These are phyloP conservation scores for Chesias legatella DNA, from an alignment of 2,888 invertebrate species.

Conservation along the genomic window DNA sequence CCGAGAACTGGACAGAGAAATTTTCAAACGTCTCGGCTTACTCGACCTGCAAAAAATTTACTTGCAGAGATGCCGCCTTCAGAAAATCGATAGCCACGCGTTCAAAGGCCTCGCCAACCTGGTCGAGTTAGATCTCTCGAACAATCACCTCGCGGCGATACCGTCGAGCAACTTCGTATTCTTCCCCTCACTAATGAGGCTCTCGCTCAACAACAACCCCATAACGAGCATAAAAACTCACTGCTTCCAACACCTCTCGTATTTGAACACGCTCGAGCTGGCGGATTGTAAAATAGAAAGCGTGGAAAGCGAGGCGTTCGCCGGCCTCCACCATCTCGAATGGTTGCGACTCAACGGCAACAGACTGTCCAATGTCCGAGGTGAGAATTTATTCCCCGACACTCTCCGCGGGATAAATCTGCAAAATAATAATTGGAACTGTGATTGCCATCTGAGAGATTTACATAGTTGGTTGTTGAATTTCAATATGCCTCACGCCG, in stretches of 20 bases:
- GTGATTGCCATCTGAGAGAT: slow-evolving; percentile 90
- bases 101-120: slow-evolving; percentile 92
- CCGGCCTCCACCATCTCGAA: slow-evolving; percentile 89
- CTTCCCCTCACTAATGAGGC: slow-evolving; percentile 90
- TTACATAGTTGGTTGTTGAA: slow-evolving; percentile 88
- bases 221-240: slow-evolving; percentile 85
- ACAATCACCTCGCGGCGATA: slow-evolving; percentile 88
- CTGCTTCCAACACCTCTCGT: slow-evolving; percentile 87
- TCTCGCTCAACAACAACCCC: slow-evolving; percentile 90
- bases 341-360: slow-evolving; percentile 93
- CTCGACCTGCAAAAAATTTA: slow-evolving; percentile 94
- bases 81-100: slow-evolving; percentile 88
- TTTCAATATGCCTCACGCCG: slow-evolving; percentile 87
- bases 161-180: slow-evolving; percentile 90
- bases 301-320: slow-evolving; percentile 90
- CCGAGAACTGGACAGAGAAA: slow-evolving; percentile 87
- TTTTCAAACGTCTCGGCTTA: slow-evolving; percentile 88
- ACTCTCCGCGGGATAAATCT: slow-evolving; percentile 89
- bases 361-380: slow-evolving; percentile 86
- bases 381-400: slow-evolving; percentile 86
- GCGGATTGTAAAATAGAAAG: slow-evolving; percentile 88
- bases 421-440: slow-evolving; percentile 93
- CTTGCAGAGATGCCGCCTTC: slow-evolving; percentile 88
- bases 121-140: slow-evolving; percentile 92
- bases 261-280: slow-evolving; percentile 89